phyloP scores from a whole-genome alignment of 2,113 vertebrate genomes.

The Atractosteus spatula region DNA sequence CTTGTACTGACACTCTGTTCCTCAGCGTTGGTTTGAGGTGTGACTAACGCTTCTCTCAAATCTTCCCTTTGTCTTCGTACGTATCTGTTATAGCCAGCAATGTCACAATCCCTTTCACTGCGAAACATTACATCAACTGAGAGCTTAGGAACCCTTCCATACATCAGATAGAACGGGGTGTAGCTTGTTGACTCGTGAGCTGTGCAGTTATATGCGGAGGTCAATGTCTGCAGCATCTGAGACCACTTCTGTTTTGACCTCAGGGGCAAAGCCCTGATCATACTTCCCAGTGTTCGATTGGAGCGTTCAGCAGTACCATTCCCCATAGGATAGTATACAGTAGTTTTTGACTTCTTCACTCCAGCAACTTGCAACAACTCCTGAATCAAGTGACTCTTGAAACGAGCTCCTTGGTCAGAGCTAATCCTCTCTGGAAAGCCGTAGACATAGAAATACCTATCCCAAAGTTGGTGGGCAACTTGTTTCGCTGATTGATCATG shows the following conservation, averaged over 20 bases:
- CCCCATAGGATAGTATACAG: constrained; percentile 11
- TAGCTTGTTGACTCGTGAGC: constrained; percentile 8
- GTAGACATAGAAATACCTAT: constrained; percentile 16
- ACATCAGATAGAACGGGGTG: constrained; percentile 12
- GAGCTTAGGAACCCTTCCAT: constrained; percentile 18
- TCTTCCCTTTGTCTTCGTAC: constrained; percentile 11
- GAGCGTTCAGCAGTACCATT: not conserved
- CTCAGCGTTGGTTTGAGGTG: constrained; percentile 15
- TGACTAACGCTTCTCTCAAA: constrained; percentile 13
- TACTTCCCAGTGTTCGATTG: not conserved
- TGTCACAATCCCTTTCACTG: not conserved
- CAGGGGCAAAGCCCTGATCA: not conserved
- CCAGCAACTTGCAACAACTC: not conserved
- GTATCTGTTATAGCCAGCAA: constrained; percentile 18
- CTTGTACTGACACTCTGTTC: not conserved
- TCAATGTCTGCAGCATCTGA: not conserved
- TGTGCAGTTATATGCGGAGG: not conserved
- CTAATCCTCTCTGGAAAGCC: constrained; percentile 17
- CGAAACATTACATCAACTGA: constrained; percentile 27
- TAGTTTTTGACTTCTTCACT: constrained; percentile 5
- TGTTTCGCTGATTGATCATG: constrained; percentile 20
- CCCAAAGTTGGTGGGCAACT: constrained; percentile 15
- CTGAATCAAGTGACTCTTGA: constrained; percentile 20
- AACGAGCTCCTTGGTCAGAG: constrained; percentile 22
- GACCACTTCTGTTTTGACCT: not conserved